Evolutionary conservation across 2,113 vertebrate genomes (phyloP).

Genomic region (Strix uralensis): DNA sequence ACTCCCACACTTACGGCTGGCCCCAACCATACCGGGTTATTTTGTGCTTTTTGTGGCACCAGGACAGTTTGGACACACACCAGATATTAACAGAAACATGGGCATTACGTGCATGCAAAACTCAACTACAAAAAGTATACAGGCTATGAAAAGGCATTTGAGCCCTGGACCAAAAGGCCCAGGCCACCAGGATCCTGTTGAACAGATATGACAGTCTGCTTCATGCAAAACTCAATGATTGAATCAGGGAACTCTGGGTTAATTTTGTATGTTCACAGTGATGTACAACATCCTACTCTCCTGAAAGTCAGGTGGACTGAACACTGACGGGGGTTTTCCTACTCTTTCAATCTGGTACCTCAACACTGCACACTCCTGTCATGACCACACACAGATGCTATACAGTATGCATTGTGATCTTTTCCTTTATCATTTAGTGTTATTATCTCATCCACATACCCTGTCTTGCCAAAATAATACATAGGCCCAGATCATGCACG

Average conservation of each 20-base stretch:
- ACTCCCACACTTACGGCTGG: not conserved
- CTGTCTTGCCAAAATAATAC: not conserved
- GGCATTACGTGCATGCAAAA: not conserved
- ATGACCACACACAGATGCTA: not conserved
- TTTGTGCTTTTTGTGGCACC: not conserved
- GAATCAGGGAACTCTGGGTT: not conserved
- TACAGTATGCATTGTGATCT: not conserved
- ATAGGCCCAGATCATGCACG: not conserved
- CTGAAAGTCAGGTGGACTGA: not conserved
- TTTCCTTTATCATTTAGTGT: not conserved
- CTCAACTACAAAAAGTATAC: not conserved
- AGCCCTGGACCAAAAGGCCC: not conserved
- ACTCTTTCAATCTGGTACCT: not conserved
- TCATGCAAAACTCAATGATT: not conserved
- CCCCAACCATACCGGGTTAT: not conserved
- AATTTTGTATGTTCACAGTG: not conserved
- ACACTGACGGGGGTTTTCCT: not conserved
- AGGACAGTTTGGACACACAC: not conserved
- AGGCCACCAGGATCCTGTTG: not conserved
- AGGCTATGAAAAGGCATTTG: not conserved
- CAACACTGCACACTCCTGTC: not conserved
- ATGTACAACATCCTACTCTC: not conserved
- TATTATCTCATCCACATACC: not conserved
- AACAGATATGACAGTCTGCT: not conserved
- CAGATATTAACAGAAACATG: not conserved